Evolutionary conservation across 1,140 invertebrate species (phyloP).

Genomic region (Pemphigus obesinymphae): DNA sequence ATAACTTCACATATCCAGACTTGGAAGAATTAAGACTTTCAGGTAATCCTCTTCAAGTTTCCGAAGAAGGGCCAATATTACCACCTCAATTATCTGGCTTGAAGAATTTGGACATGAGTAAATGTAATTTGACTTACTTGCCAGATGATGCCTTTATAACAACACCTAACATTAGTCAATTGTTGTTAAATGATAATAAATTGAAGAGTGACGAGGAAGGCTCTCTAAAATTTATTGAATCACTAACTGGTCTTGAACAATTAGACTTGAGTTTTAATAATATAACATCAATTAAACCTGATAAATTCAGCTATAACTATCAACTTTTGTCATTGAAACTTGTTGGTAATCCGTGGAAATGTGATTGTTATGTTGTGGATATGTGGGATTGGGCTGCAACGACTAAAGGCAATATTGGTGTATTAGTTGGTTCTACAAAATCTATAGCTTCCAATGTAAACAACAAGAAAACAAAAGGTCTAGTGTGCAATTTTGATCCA

Average conservation of each 20-base stretch:
- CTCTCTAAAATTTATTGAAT: conserved; percentile 56
- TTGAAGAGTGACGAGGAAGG: conserved; percentile 53
- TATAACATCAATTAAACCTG: conserved; percentile 57
- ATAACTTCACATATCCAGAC: conserved; percentile 60
- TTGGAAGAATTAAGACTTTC: conserved; percentile 64
- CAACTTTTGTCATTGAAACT: conserved; percentile 59
- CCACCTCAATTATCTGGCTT: conserved; percentile 62
- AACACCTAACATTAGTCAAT: conserved; percentile 59
- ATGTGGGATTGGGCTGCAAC: conserved; percentile 68
- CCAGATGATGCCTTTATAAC: conserved; percentile 60
- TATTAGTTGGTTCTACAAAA: conserved; percentile 62
- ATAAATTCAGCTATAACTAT: conserved; percentile 56
- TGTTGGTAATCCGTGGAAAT: conserved; percentile 65
- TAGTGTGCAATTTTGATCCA: conserved; percentile 63
- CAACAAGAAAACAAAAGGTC: conserved; percentile 60
- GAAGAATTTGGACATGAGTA: conserved; percentile 61
- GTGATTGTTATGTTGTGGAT: conserved; percentile 64
- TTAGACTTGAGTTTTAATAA: conserved; percentile 64
- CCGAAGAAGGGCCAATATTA: conserved; percentile 54
- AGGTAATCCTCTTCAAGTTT: conserved; percentile 62
- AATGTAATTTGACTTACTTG: conserved; percentile 60
- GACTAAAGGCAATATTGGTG: conserved; percentile 60
- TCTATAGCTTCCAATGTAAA: conserved; percentile 56
- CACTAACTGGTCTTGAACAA: conserved; percentile 58
- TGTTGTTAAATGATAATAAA: conserved; percentile 61